A percentile compares a stretch with the other conserved stretches of the same genome.
Evolutionary conservation across 2,888 invertebrate genomes (phyloP).

Genomic region (Bedellia somnulentella): DNA sequence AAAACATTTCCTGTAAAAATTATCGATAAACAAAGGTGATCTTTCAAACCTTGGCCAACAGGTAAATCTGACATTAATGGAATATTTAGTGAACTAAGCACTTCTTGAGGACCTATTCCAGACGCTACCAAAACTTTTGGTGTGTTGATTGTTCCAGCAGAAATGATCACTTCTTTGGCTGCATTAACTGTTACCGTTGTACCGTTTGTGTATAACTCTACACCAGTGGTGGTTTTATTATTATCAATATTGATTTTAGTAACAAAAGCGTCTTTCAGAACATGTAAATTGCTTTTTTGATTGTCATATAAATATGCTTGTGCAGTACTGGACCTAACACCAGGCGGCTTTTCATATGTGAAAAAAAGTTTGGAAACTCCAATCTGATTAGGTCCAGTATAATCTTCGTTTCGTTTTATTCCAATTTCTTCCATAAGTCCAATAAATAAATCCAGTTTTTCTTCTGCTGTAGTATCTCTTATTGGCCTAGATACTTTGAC

Average conservation of each 20-base stretch:
- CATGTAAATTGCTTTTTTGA: conserved; percentile 2
- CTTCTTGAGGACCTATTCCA: conserved; percentile 6
- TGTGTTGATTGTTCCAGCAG: conserved; percentile 5
- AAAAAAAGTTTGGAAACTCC: background rate
- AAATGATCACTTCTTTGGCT: conserved; percentile 5
- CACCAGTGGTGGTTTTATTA: conserved; percentile 3
- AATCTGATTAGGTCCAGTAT: conserved; percentile 3
- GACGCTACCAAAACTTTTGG: conserved; percentile 8
- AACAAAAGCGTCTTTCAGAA: conserved; percentile 4
- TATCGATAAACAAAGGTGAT: conserved; percentile 6
- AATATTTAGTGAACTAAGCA: conserved; percentile 3
- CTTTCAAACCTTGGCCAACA: conserved; percentile 7
- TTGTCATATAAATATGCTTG: conserved; percentile 3
- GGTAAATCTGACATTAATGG: conserved; percentile 6
- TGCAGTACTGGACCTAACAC: background rate
- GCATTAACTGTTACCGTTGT: conserved; percentile 4
- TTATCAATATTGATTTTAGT: conserved; percentile 4
- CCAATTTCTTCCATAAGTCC: background rate
- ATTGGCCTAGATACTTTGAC: background rate
- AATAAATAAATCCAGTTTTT: background rate
- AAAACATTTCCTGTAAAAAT: conserved; percentile 4
- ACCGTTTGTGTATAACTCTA: background rate
- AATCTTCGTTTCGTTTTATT: background rate
- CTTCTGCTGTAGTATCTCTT: background rate
- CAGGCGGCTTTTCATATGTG: background rate